These are phyloP conservation scores for Agrotis segetum DNA, from an alignment of 2,888 invertebrate genomes.

Conservation along the genomic window DNA sequence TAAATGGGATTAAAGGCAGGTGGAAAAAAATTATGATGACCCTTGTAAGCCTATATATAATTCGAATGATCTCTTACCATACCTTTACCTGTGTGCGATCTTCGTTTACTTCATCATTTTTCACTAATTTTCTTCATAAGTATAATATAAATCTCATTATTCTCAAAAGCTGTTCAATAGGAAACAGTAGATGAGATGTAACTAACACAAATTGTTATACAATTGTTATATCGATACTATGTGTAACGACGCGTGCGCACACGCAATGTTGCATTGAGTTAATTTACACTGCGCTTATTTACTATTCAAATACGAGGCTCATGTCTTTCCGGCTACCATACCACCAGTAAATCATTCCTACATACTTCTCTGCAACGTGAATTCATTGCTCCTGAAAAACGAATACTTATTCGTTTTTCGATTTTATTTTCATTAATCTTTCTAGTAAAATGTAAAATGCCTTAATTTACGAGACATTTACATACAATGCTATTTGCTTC, in stretches of 20 bases:
- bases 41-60: too few relatives aligned
- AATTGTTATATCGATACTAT: constrained; percentile 46
- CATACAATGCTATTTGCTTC: constrained; percentile 17
- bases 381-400: constrained; percentile 10
- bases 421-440: constrained; percentile 31
- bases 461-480: constrained; percentile 40
- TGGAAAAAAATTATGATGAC: too few relatives aligned
- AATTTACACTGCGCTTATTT: constrained; percentile 50
- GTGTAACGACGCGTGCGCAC: constrained; percentile 48
- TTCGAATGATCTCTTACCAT: background rate
- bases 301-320: constrained; percentile 47
- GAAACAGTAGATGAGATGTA: constrained; percentile 15
- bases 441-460: constrained; percentile 31
- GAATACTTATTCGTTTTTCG: constrained; percentile 1
- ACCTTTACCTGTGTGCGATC: background rate
- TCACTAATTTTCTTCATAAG: background rate
- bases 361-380: background rate
- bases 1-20: too few relatives aligned
- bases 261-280: constrained; percentile 66
- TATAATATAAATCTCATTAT: background rate
- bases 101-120: background rate
- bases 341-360: constrained; percentile 31
- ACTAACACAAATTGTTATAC: constrained; percentile 33
- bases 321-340: constrained; percentile 50
- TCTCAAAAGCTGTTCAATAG: constrained; percentile 20